Base-by-base conservation (phyloP, 2,888 invertebrate species). In the Xanthostigma xanthostigma region DNA sequence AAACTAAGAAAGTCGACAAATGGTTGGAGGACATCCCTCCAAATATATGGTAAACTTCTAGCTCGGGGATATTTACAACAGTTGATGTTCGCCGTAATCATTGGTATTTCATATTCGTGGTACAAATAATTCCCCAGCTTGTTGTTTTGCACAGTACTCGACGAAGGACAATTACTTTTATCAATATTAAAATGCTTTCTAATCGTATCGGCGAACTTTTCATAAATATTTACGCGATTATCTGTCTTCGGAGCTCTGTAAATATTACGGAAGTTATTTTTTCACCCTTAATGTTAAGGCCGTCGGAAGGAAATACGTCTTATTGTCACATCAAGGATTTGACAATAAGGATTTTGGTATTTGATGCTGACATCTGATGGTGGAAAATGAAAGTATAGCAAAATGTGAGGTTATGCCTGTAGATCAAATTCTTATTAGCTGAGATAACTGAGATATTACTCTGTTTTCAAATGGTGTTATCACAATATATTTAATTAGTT, bases 1-100 rank as follows among this genome's bases (percentile, higher is more conserved):
- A 77, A 63, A 40, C 73, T 71, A 2, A 81, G 62, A 44, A 83
- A 75, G 56, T 74, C 73, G 71, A 81, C 77, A 5, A 81, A 68
- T 4, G 79, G 78, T 13, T 68, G 68, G 45, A 84, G 59, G 58
- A 81, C 79, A 50, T 79, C 75, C 54, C 79, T 74, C 87, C 88
- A 89, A 9, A 84, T 74, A 53, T 71, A 71, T 0, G 78, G 80
- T n/a, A 90, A 72, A 43, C 78, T 72, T 0, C 61, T 65, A n/a
- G 77, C 71, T 0, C 64, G 59, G 0, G 92, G 91, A 75, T 86
- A 87, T 56, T 84, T 84, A 61, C 92, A 92, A 59, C 92, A 92
- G 48, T 81, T 81, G 33, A 92, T 64, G 13, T 86, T 83, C 4
- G 81, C 73, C 0, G 84, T 79, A 44, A 84, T 70, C 61, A 85